phyloP scores from a whole-genome alignment of 2,113 vertebrate species.

The Tiliqua scincoides region DNA sequence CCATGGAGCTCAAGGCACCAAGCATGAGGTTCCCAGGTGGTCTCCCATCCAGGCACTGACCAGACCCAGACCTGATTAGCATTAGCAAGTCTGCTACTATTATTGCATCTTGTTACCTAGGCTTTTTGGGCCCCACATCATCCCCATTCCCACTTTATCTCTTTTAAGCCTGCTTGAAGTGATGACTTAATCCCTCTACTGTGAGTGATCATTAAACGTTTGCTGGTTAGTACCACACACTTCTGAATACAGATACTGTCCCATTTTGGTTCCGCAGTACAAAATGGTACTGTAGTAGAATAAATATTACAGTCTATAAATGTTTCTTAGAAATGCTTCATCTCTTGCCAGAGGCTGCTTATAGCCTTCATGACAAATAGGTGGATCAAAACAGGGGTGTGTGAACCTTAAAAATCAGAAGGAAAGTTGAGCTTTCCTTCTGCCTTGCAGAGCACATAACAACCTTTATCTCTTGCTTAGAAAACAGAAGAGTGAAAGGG shows the following conservation, averaged over 20 bases:
- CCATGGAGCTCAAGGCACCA: background rate
- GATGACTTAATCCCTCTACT: background rate
- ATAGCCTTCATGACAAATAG: slow-evolving; percentile 31
- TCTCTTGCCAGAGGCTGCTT: slow-evolving; percentile 5
- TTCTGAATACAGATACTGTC: slow-evolving; percentile 2
- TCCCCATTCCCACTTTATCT: background rate
- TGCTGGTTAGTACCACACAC: slow-evolving; percentile 8
- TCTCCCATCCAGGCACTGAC: background rate
- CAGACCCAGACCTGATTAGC: background rate
- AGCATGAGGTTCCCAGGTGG: background rate
- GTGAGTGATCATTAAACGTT: background rate
- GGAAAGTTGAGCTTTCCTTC: slow-evolving; percentile 9
- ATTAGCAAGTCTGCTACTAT: background rate
- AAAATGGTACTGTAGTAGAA: slow-evolving; percentile 16
- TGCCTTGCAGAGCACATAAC: background rate
- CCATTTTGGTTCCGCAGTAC: background rate
- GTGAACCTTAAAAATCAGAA: background rate
- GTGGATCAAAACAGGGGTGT: slow-evolving; percentile 22
- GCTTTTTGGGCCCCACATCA: no score
- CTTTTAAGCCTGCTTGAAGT: slow-evolving; percentile 6
- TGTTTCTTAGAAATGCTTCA: slow-evolving; percentile 20
- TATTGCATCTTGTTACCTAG: background rate
- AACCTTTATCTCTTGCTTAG: background rate
- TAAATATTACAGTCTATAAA: slow-evolving; percentile 18
- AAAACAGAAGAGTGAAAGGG: background rate